phyloP scores from a whole-genome alignment of 1,140 invertebrate genomes.

The Asbolus verrucosus region DNA sequence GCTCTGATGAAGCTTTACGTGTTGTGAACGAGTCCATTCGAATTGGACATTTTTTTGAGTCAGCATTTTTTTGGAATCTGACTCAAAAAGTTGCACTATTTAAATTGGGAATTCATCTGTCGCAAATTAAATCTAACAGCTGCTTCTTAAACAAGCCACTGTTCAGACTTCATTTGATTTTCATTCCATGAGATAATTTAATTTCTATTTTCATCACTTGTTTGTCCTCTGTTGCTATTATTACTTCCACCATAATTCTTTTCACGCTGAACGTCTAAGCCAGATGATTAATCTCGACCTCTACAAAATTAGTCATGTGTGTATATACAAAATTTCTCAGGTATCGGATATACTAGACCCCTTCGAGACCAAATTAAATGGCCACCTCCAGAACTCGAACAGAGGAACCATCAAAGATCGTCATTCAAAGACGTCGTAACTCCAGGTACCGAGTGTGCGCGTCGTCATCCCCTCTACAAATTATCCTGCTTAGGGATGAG shows the following conservation, averaged over 20 bases:
- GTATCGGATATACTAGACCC: conserved; percentile 56
- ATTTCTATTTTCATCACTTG: conserved; percentile 22
- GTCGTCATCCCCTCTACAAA: conserved; percentile 6
- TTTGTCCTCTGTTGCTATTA: conserved; percentile 21
- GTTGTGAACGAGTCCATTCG: too few relatives aligned
- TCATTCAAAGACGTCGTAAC: conserved; percentile 60
- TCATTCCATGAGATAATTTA: conserved; percentile 14
- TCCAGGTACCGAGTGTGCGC: conserved; percentile 57
- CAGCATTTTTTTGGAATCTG: too few relatives aligned
- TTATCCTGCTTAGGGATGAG: conserved; percentile 4
- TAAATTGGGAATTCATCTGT: too few relatives aligned
- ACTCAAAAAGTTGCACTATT: too few relatives aligned
- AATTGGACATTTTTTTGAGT: too few relatives aligned
- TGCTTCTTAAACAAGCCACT: not conserved
- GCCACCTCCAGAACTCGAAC: conserved; percentile 59
- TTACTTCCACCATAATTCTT: conserved; percentile 18
- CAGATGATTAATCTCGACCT: not conserved
- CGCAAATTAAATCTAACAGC: not conserved
- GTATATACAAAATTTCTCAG: conserved; percentile 45
- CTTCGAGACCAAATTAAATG: conserved; percentile 57
- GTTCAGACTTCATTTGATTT: not conserved
- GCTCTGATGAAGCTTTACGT: too few relatives aligned
- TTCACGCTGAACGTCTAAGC: not conserved
- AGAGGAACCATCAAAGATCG: conserved; percentile 55
- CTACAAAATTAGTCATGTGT: conserved; percentile 41